These are phyloP conservation scores for Magallana ariakensis DNA, from an alignment of 1,140 invertebrate species.

Conservation along the genomic window DNA sequence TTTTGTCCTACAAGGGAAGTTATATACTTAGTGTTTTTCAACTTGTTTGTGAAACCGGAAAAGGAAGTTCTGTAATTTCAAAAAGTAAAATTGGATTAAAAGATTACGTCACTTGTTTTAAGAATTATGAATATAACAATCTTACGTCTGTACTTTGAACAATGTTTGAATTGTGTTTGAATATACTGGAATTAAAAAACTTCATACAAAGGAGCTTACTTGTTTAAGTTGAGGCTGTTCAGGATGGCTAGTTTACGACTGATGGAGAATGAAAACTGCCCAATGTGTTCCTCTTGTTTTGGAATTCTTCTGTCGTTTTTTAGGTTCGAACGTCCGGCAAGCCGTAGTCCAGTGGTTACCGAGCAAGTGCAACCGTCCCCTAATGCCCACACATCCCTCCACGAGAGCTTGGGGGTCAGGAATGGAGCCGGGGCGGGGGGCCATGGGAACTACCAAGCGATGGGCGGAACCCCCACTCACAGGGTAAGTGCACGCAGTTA, in stretches of 20 bases:
- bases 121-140: too few relatives aligned
- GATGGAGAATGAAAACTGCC: slow-evolving; percentile 16
- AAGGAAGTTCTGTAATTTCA: too few relatives aligned
- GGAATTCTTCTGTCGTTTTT: slow-evolving; percentile 53
- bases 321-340: slow-evolving; percentile 73
- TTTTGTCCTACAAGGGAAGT: too few relatives aligned
- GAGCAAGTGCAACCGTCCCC: slow-evolving; percentile 70
- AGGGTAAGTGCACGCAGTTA: slow-evolving; percentile 58
- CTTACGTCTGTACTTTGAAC: too few relatives aligned
- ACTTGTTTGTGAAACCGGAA: too few relatives aligned
- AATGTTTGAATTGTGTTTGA: too few relatives aligned
- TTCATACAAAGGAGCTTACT: too few relatives aligned
- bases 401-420: slow-evolving; percentile 67
- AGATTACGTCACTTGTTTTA: too few relatives aligned
- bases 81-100: too few relatives aligned
- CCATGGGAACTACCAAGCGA: slow-evolving; percentile 63
- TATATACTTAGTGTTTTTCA: too few relatives aligned
- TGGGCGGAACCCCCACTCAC: slow-evolving; percentile 52
- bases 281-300: slow-evolving; percentile 46
- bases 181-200: too few relatives aligned
- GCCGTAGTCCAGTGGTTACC: slow-evolving; percentile 65
- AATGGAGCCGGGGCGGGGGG: slow-evolving; percentile 46
- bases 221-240: background rate
- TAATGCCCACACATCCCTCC: slow-evolving; percentile 70
- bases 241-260: background rate